Base-by-base conservation (phyloP, 2,113 vertebrate species). In the Micromys minutus region DNA sequence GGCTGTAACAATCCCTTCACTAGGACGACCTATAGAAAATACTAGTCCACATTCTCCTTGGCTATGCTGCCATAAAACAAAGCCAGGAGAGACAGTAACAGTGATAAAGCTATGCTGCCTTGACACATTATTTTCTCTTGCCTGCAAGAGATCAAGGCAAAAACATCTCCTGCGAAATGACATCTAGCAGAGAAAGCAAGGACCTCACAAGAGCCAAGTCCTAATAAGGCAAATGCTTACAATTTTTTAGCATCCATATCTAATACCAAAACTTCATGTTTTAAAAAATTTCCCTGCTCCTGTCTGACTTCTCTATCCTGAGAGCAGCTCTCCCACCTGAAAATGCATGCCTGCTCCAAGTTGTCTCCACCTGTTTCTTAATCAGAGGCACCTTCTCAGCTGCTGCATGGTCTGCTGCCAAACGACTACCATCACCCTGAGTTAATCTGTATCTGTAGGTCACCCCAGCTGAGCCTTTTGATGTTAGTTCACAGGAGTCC, bases 21-120 rank as follows among this genome's bases (percentile, higher is more conserved):
- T 16, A 93, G 57, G 47, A 12, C 4, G 50, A 87, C 8, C 31
- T 90, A 50, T 74, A 77, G 59, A 93, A 61, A 7, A 16, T 21
- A 91, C 24, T 91, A 50, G 52, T 26, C 83, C 15, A 95, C 89
- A 5, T 94, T 81, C 67, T 91, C 83, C 72, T 76, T 72, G 79
- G 79, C 72, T 86, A 16, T 59, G 42, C 0, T 92, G 45, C 47
- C 65, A 89, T 26, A 57, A 57, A 89, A 90, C 55, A 74, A 45
- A 61, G 52, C 0, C 21, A 29, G 61, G 34, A 89, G 39, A 17
- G n/a, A n/a, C 36, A 77, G 67, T 45, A 13, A 89, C 9, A 75
- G 39, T 36, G 65, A 42, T 5, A 17, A 84, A 75, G 65, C 50
- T 39, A 39, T n/a, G 10, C 1, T 80, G 59, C 57, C 19, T 93